A percentile compares a stretch with the other conserved stretches of the same genome.
Conservation (phyloP, 2,888 invertebrate genomes). For the Drepanosiphum platanoidis region DNA sequence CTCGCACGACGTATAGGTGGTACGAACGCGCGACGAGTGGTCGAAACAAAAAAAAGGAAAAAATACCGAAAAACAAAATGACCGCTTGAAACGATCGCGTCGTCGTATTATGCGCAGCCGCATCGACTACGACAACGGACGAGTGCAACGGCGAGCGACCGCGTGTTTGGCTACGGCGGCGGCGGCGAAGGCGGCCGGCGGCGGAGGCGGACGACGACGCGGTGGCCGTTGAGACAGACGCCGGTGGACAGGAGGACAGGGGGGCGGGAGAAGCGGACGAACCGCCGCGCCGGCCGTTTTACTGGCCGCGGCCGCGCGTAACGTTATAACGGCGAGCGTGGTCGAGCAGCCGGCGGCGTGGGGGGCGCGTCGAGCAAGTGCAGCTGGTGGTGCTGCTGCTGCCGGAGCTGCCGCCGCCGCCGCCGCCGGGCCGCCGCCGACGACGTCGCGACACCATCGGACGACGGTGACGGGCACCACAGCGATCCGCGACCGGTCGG, state of each 20-base stretch:
- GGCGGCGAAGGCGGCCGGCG: background rate
- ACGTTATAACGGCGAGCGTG: constrained; percentile 42
- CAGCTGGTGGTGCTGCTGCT: constrained; percentile 63
- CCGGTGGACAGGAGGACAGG: background rate
- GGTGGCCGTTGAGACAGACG: background rate
- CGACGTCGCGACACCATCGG: constrained; percentile 53
- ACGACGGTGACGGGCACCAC: constrained; percentile 27
- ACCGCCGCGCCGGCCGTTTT: background rate
- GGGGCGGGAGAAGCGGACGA: no score
- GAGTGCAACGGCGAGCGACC: background rate
- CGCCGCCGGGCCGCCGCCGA: constrained; percentile 60
- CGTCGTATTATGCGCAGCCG: background rate
- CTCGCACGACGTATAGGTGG: no score
- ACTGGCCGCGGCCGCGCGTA: background rate
- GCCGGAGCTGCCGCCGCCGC: constrained; percentile 62
- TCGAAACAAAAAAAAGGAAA: no score
- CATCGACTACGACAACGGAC: background rate
- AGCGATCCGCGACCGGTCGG: constrained; percentile 26
- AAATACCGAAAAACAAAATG: background rate
- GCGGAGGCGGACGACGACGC: background rate
- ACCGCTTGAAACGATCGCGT: background rate
- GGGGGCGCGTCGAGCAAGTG: constrained; percentile 64
- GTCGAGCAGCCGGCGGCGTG: constrained; percentile 64
- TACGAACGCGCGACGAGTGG: no score
- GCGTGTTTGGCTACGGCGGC: background rate